Evolutionary conservation across 2,888 invertebrate species (phyloP), one percentile per base, ranked within the genome.

Genomic region (Leptodirus hochenwartii): DNA sequence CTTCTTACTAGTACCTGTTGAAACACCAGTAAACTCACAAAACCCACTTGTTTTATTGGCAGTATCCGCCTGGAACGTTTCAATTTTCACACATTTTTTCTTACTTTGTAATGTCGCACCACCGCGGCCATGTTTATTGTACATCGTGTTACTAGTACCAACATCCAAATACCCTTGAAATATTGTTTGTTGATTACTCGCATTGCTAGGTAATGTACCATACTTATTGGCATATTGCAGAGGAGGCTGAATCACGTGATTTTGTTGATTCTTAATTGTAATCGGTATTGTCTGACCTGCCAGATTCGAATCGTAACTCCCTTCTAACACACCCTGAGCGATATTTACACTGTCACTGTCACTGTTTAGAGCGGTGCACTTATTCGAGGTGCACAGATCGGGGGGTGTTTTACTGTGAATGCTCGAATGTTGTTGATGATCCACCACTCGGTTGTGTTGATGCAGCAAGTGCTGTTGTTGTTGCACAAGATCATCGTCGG

Each of bases 211-310:
- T 43, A 49, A 46, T 32, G 54, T 56, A 31, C 51, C 58, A 39
- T 53, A 55, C 39, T 53, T 51, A 29, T 43, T 47, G 20, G 39
- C 36, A 35, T 10, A 10, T 27, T 22, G 25, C 37, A 34, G 27
- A 39, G 36, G 12, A 42, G 34, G 47, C 35, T 32, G 32, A 25
- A 37, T 44, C 41, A 26, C 44, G 31, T 36, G 37, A 36, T 39
- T 40, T 33, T 46, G 51, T 36, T 47, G 49, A 37, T 50, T 53
- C 37, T 57, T 56, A 25, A 59, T 51, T 12, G 53, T 56, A 29
- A 58, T 59, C 16, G 59, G 59, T 27, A 58, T 49, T 4, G 58
- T 58, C 36, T 57, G 56, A 4, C 58, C 58, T n/a, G 54, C 56
- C 17, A 4, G 26, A 11, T 31, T 17, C 26, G 34, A 11, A 35